phyloP scores from a whole-genome alignment of 2,888 invertebrate genomes.

The Cyclophora albipunctata region DNA sequence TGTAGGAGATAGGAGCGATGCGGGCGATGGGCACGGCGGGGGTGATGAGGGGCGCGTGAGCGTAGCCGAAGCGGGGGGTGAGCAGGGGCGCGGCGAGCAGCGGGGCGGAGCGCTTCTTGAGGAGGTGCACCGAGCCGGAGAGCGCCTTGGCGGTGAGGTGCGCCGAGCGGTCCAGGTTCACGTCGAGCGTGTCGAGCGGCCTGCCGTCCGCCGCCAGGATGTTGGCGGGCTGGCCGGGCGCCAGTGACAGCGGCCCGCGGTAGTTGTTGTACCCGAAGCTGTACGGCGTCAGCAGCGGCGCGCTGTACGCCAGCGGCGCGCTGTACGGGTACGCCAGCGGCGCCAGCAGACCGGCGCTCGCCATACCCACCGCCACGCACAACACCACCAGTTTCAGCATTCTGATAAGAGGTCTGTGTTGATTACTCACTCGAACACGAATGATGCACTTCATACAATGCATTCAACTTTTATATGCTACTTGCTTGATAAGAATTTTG shows the following conservation, averaged over 20 bases:
- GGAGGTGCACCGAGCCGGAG: conserved; percentile 38
- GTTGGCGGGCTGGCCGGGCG: conserved; percentile 63
- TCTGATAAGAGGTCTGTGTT: conserved; percentile 63
- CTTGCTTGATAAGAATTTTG: conserved; percentile 22
- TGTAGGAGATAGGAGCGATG: conserved; percentile 14
- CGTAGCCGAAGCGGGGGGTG: conserved; percentile 18
- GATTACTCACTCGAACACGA: conserved; percentile 38
- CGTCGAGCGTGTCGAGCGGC: conserved; percentile 62
- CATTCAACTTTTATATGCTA: conserved; percentile 43
- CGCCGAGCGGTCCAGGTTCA: conserved; percentile 61
- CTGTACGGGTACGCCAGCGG: conserved; percentile 16
- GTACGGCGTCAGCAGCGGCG: conserved; percentile 8
- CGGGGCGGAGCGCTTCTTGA: conserved; percentile 49
- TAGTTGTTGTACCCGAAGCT: conserved; percentile 42
- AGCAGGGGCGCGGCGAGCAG: conserved; percentile 27
- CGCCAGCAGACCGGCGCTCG: conserved; percentile 48
- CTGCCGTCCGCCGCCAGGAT: conserved; percentile 58
- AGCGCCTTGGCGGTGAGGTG: conserved; percentile 56
- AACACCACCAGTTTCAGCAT: conserved; percentile 77
- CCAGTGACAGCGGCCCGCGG: conserved; percentile 57
- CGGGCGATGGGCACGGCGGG: conserved; percentile 20
- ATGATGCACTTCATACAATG: conserved; percentile 42
- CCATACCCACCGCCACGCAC: conserved; percentile 76
- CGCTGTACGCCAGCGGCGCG: conserved; percentile 21
- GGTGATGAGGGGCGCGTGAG: conserved; percentile 16